Conservation (phyloP, 1,140 invertebrate species). For the Diachasmimorpha longicaudata region DNA sequence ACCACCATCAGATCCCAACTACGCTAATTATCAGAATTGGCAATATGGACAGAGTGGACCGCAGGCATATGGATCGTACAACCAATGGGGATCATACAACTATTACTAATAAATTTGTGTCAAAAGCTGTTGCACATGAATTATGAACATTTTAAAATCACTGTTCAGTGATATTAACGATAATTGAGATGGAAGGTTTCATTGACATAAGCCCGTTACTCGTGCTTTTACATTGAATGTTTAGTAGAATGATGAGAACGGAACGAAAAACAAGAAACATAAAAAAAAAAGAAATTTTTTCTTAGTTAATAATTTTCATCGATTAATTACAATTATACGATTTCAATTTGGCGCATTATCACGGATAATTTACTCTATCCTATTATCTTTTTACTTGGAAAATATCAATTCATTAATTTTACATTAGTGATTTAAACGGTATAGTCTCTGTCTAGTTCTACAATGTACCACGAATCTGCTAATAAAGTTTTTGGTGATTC, state of each 20-base stretch:
- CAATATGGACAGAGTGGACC: slow-evolving; percentile 68
- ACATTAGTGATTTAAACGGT: not conserved
- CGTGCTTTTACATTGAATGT: not conserved
- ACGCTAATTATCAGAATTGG: slow-evolving; percentile 72
- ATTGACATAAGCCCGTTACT: not conserved
- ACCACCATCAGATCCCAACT: slow-evolving; percentile 64
- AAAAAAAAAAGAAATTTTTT: not conserved
- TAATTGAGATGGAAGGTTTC: not conserved
- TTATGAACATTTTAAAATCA: not conserved
- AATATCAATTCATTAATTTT: not conserved
- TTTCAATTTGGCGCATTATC: not conserved
- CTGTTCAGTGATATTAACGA: not conserved
- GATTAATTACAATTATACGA: not conserved
- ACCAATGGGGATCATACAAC: slow-evolving; percentile 71
- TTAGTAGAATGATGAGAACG: not conserved
- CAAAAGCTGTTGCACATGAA: not conserved
- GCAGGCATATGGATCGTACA: slow-evolving; percentile 68
- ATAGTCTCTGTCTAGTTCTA: slow-evolving; percentile 1
- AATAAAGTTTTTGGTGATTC: slow-evolving; percentile 1
- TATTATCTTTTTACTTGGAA: not conserved
- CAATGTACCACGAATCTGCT: not conserved
- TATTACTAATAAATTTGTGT: slow-evolving; percentile 57
- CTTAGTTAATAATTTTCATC: not conserved
- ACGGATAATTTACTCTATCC: not conserved
- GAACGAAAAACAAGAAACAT: not conserved